Evolutionary conservation across 2,113 vertebrate species (phyloP), one percentile per base, ranked within the genome.

Genomic region (Callaeas wilsoni): DNA sequence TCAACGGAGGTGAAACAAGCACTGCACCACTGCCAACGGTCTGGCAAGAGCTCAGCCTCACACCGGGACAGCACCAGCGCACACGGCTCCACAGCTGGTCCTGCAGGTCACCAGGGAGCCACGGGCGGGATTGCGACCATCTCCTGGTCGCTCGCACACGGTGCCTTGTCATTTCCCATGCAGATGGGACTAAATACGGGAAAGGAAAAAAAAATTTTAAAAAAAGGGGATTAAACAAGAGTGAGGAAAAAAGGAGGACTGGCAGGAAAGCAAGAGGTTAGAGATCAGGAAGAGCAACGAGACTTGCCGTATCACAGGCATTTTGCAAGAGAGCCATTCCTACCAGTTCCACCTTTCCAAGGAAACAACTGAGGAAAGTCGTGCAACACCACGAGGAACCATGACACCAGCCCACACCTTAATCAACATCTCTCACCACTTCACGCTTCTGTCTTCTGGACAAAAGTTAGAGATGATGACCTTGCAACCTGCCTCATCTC

Each of bases 121-220:
- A 22, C 0, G 0, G 2, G 16, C 0, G 5, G 82, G 41, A 46
- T 1, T 6, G 53, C 2, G 13, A 4, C 2, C 1, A 33, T 22
- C 52, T 37, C 33, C 64, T 1, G 14, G 39, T 19, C 44, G 21
- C 44, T 33, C 3, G 0, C 18, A 3, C 25, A 12, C 3, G 1
- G 33, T 12, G 8, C 67, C 33, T 59, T 53, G 21, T 8, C 26
- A 16, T 33, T 69, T 37, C 76, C 33, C 35, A 3, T 13, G 60
- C 26, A 32, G 22, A 12, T 12, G 42, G 1, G 32, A 39, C 26
- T 64, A 49, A 44, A 87, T 0, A 37, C 6, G 10, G 5, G 12
- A 69, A 35, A 33, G 9, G 41, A 13, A 2, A 35, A 35, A 26
- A 12, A 47, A 16, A 33, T 4, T 15, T 2, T 9, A 9, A 7